A percentile compares a stretch with the other conserved stretches of the same genome.
Conservation (phyloP, 2,113 vertebrate genomes). For the Plestiodon gilberti region DNA sequence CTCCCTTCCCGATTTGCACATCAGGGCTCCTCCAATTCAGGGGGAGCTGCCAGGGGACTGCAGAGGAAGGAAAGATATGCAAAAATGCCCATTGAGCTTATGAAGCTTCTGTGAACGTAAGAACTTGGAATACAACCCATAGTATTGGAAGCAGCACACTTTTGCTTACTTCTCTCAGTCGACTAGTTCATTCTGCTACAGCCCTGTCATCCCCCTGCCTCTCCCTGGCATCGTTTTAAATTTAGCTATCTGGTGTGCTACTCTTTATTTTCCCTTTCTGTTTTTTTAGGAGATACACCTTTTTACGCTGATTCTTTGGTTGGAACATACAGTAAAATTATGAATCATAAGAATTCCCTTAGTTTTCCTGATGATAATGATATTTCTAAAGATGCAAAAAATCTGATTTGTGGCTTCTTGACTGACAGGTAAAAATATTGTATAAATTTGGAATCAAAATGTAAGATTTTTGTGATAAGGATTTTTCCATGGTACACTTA, state of each 20-base stretch:
- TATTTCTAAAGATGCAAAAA: conserved; percentile 98
- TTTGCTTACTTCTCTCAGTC: not conserved
- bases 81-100: too few species aligned
- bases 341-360: conserved; percentile 99
- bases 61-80: too few species aligned
- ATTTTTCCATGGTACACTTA: not conserved
- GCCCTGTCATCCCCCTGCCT: not conserved
- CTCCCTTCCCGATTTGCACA: too few species aligned
- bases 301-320: conserved; percentile 99
- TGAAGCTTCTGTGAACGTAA: too few species aligned
- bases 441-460: conserved; percentile 21
- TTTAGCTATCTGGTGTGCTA: not conserved
- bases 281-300: conserved; percentile 91
- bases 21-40: too few species aligned
- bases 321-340: conserved; percentile 99
- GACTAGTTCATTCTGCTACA: not conserved
- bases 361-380: conserved; percentile 97
- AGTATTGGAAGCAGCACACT: not conserved
- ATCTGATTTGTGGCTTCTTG: conserved; percentile 97
- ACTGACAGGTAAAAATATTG: conserved; percentile 91
- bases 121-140: too few species aligned
- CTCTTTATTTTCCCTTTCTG: not conserved
- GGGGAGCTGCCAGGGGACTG: too few species aligned
- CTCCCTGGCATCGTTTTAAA: not conserved
- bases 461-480: not conserved